Evolutionary conservation across 2,888 invertebrate species (phyloP).

Genomic region (Lingula anatina): DNA sequence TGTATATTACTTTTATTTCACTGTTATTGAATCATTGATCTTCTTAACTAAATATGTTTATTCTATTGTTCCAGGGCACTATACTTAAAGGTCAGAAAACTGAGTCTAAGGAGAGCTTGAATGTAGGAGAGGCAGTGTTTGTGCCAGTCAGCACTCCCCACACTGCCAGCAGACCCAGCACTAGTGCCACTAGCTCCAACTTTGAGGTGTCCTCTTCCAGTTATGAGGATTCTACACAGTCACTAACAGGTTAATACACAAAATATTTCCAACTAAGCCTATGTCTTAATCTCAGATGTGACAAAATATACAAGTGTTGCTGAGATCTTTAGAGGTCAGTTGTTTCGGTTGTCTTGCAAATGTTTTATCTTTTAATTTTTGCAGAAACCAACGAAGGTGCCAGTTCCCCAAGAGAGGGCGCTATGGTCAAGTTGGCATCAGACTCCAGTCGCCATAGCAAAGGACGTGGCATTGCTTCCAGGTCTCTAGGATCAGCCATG

Average conservation of each 20-base stretch:
- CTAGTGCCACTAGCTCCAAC: conserved; percentile 47
- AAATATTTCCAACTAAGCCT: conserved; percentile 15
- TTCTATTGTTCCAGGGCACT: conserved; percentile 21
- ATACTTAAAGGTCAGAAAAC: conserved; percentile 35
- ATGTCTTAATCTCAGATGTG: neutral
- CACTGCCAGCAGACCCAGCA: conserved; percentile 38
- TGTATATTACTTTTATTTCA: too few relatives aligned
- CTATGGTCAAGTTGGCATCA: conserved; percentile 43
- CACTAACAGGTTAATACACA: neutral
- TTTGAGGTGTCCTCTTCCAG: conserved; percentile 48
- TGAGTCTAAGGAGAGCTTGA: conserved; percentile 14
- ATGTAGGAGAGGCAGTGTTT: conserved; percentile 36
- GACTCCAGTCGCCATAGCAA: conserved; percentile 25
- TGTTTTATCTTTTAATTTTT: too few relatives aligned
- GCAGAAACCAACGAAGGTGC: too few relatives aligned
- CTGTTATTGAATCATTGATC: too few relatives aligned
- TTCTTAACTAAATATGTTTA: neutral
- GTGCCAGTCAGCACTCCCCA: conserved; percentile 33
- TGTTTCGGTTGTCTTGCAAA: too few relatives aligned
- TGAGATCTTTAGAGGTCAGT: too few relatives aligned
- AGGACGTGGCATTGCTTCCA: conserved; percentile 25
- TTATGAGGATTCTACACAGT: conserved; percentile 32
- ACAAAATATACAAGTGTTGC: too few relatives aligned
- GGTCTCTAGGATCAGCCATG: conserved; percentile 40
- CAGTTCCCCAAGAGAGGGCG: conserved; percentile 37